Base-by-base conservation (phyloP, 2,888 invertebrate species). In the Xanthia icteritia region DNA sequence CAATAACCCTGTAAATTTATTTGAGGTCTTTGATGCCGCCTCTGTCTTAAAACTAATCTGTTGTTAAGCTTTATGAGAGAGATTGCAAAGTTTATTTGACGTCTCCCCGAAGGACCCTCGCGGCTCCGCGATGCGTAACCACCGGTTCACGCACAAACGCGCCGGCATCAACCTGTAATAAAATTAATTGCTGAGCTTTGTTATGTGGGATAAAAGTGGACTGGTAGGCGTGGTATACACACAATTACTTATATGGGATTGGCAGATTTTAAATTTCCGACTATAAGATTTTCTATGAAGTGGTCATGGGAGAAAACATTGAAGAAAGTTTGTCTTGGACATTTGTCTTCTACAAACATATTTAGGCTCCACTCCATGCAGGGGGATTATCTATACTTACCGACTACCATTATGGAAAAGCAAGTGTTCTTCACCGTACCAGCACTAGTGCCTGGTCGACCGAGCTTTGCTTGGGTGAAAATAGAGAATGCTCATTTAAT, bases 21-120 rank as follows among this genome's bases (percentile, higher is more conserved):
- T 51, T 20, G 2, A 20, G 51, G 8, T 20, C 51, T 8, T 51
- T 51, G 51, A 23, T 51, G 51, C 27, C 83, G 6, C 69, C 1
- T 86, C 88, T 86, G 39, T 42, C 1, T 13, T 13, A 2, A 31
- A 56, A 45, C 3, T 86, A 76, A 31, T 90, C 87, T 89, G 60
- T 89, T 87, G 63, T 69, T 82, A 82, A 89, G 88, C 88, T 91
- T 90, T 90, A 90, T 88, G 89, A 89, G 90, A 88, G 92, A 90
- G 91, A 92, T 91, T 91, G 89, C 88, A 91, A 93, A 92, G 92
- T 93, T 93, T 93, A 92, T 92, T 93, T 92, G 92, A 92, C 92
- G 91, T 91, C 87, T 92, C 92, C 89, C 90, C 78, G 89, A 91
- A 92, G 92, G 90, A 89, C 90, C 87, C 90, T 92, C 84, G 86